Conservation (phyloP, 2,797 vertebrate genomes). For the Pachyuromys duprasi region DNA sequence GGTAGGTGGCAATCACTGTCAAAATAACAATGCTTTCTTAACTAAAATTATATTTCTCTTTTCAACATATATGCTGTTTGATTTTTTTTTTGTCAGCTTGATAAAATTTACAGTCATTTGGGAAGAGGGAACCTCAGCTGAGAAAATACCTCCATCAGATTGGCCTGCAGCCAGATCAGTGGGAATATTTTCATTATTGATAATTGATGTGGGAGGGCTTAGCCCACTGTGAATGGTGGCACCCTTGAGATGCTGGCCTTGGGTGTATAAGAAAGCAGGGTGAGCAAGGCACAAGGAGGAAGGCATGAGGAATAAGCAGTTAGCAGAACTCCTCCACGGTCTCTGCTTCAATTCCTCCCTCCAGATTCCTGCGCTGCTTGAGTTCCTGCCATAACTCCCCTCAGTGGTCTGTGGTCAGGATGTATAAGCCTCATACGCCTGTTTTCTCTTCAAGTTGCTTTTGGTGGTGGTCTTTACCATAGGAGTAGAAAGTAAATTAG, state of each 20-base stretch:
- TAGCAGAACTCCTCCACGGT: background rate
- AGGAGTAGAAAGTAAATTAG: background rate
- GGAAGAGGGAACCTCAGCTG: background rate
- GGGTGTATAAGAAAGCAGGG: background rate
- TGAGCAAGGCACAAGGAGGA: background rate
- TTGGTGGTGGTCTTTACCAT: background rate
- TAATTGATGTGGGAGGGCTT: background rate
- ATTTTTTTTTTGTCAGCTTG: background rate
- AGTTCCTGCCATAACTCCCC: background rate
- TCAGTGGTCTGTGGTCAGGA: background rate
- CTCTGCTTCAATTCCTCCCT: background rate
- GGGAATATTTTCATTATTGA: background rate
- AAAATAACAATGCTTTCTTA: conserved; percentile 50
- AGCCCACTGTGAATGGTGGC: background rate
- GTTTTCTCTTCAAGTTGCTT: background rate
- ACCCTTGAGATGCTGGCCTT: background rate
- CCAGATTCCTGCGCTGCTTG: background rate
- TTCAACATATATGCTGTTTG: background rate
- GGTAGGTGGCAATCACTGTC: background rate
- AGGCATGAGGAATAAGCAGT: background rate
- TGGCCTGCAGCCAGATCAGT: background rate
- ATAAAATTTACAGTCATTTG: background rate
- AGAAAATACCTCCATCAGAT: background rate
- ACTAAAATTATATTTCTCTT: background rate
- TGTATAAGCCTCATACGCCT: background rate